Percentiles rank a stretch among this genome's conserved stretches.
phyloP scores from a whole-genome alignment of 2,113 vertebrate species.

The Bambusicola thoracicus region DNA sequence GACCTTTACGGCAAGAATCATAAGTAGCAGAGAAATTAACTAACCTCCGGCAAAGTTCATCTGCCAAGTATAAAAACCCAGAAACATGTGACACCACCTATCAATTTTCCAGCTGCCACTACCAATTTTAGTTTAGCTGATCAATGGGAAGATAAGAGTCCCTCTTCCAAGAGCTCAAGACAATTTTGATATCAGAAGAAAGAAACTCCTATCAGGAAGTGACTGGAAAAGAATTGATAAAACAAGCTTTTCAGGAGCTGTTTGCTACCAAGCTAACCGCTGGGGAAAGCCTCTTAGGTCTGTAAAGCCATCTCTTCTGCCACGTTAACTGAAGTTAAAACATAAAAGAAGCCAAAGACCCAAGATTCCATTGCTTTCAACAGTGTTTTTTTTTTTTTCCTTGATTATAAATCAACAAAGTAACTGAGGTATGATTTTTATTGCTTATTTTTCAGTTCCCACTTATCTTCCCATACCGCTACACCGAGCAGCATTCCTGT shows the following conservation, averaged over 20 bases:
- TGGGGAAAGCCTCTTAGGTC: neutral
- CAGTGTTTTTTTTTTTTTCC: neutral
- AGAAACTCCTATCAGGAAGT: neutral
- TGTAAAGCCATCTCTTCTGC: neutral
- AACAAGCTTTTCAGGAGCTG: neutral
- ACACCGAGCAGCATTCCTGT: conserved; percentile 42
- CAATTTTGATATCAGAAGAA: neutral
- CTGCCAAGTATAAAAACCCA: neutral
- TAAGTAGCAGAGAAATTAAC: neutral
- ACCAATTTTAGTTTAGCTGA: neutral
- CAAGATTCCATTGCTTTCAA: neutral
- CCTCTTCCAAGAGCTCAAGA: neutral
- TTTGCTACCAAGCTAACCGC: neutral
- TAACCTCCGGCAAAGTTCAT: neutral
- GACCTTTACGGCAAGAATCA: neutral
- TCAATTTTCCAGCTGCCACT: neutral
- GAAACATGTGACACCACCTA: neutral
- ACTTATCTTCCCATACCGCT: neutral
- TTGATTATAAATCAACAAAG: neutral
- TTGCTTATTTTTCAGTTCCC: conserved; percentile 3
- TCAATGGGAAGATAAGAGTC: neutral
- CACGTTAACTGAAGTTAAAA: neutral
- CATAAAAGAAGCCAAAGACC: neutral
- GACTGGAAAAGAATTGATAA: neutral
- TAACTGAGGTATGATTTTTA: neutral